Base-by-base conservation (phyloP, 2,888 invertebrate species). In the Melipona beecheii region DNA sequence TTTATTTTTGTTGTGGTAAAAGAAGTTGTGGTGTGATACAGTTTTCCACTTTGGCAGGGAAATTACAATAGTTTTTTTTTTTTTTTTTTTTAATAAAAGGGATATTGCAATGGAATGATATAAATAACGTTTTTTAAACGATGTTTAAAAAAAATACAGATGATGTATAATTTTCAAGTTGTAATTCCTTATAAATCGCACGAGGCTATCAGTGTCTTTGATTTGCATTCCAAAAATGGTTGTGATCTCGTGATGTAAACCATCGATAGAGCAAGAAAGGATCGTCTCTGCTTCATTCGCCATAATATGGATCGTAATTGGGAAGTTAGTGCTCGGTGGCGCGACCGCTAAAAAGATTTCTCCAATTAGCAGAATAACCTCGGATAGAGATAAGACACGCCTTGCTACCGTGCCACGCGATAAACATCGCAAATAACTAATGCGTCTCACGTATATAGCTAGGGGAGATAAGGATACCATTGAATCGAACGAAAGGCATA, bases 381-480 rank as follows among this genome's bases (percentile, higher is more conserved):
- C 36, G 83, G 90, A 91, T 89, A 86, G 72, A 91, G 92, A 93
- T 93, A 92, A 92, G 92, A 91, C 93, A 92, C 91, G 91, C 88
- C 88, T 85, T 85, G 86, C 86, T 84, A 83, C 81, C 75, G 74
- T 78, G 79, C 66, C 80, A n/a, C 52, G 27, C 62, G 92, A 92
- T 91, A 91, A 88, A 85, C 85, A 92, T 92, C 91, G 82, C 88
- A 90, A 90, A 91, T 91, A 91, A 91, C 90, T 89, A 89, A 91
- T 91, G 87, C 90, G 85, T 66, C 54, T 60, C 56, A 72, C 72
- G 65, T 69, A 71, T 66, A 73, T 62, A 73, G 54, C 17, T n/a
- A 9, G n/a, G 27, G 52, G 15, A 79, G 65, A 73, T 69, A 72
- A 78, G 75, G 62, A 68, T 54, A 60, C 60, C 60, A 11, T n/a